phyloP scores from a whole-genome alignment of 23 tunicate species.

The Botrylloides violaceus region DNA sequence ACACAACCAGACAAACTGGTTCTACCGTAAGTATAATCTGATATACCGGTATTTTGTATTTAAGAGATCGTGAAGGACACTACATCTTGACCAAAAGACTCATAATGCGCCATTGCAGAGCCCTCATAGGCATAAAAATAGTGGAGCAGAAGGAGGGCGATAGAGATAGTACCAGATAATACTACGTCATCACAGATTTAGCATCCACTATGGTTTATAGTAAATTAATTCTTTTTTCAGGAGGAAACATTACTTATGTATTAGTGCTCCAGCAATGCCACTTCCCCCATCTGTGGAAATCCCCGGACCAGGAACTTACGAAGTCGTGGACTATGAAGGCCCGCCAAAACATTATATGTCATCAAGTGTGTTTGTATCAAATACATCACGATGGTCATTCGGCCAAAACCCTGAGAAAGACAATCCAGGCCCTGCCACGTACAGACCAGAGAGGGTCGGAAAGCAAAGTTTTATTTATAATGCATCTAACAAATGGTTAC shows the following conservation, averaged over 20 bases:
- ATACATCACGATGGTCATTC: constrained; percentile 80
- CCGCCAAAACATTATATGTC: constrained; percentile 86
- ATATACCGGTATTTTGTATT: no score
- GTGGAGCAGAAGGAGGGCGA: no score
- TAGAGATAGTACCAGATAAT: no score
- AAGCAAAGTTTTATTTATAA: constrained; percentile 88
- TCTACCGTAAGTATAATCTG: constrained; percentile 52
- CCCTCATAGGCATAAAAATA: no score
- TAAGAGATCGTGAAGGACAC: no score
- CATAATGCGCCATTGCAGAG: no score
- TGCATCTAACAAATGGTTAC: constrained; percentile 69
- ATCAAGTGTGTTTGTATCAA: constrained; percentile 89
- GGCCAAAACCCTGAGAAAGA: constrained; percentile 47
- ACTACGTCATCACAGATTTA: no score
- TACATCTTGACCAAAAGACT: no score
- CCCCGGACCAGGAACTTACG: constrained; percentile 87
- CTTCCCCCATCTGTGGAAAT: constrained; percentile 56
- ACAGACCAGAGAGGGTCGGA: constrained; percentile 69
- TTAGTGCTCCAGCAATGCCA: constrained; percentile 88
- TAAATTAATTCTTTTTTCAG: no score
- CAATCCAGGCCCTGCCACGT: constrained; percentile 84
- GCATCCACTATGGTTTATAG: no score
- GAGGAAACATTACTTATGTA: constrained; percentile 82
- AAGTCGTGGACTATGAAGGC: constrained; percentile 72
- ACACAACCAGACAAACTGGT: constrained; percentile 38